Conservation (phyloP, 2,113 vertebrate genomes). For the Sisor rabdophorus region DNA sequence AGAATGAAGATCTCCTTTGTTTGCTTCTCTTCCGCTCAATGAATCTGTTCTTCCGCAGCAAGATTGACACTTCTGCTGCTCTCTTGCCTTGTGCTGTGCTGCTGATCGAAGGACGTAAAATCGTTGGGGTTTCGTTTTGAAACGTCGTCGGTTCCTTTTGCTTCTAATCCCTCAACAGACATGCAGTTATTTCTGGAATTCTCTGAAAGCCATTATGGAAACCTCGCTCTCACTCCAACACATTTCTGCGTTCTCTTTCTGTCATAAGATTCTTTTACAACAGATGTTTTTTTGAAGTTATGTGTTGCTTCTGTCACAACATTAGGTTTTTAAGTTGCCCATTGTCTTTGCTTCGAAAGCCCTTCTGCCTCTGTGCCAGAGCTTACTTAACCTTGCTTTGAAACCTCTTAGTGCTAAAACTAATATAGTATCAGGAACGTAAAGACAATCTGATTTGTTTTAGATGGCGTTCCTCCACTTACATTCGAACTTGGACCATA, state of each 20-base stretch:
- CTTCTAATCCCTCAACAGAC: background rate
- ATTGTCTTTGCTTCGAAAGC: too few relatives aligned
- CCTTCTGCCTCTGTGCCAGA: background rate
- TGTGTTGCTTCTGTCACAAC: background rate
- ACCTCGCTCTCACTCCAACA: background rate
- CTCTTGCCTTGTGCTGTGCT: background rate
- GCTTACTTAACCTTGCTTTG: background rate
- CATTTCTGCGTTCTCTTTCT: background rate
- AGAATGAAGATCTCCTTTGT: background rate
- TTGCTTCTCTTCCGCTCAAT: background rate
- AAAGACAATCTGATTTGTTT: background rate
- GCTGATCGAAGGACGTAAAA: background rate
- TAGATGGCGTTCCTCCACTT: background rate
- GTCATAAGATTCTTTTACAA: background rate
- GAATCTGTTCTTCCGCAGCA: background rate
- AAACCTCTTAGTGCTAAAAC: background rate
- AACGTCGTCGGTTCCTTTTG: background rate
- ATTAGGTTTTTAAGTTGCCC: too few relatives aligned
- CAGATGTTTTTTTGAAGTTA: background rate
- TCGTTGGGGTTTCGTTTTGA: background rate
- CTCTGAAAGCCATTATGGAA: background rate
- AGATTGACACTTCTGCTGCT: background rate
- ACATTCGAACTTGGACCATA: background rate
- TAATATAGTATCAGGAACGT: background rate
- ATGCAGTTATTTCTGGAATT: slow-evolving; percentile 3